phyloP scores from a whole-genome alignment of 2,113 vertebrate genomes.

The Paedocypris sp. region DNA sequence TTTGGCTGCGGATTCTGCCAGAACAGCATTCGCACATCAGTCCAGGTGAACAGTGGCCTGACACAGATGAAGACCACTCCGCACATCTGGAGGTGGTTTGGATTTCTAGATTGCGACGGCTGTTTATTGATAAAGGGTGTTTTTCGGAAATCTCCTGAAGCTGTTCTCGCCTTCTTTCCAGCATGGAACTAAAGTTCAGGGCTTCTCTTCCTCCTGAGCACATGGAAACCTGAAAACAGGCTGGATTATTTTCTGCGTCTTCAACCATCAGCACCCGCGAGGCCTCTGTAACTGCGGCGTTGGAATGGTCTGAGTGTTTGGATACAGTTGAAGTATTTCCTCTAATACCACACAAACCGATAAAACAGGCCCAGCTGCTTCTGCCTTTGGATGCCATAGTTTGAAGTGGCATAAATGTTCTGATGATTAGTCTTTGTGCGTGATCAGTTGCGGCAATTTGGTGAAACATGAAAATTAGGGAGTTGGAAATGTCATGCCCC shows the following conservation, averaged over 20 bases:
- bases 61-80: not conserved
- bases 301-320: constrained; percentile 49
- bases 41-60: too few species aligned
- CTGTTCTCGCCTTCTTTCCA: not conserved
- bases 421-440: too few species aligned
- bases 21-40: too few species aligned
- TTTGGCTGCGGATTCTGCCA: too few species aligned
- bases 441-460: too few species aligned
- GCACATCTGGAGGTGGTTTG: not conserved
- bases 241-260: constrained; percentile 23
- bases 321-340: constrained; percentile 53
- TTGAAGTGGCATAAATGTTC: too few species aligned
- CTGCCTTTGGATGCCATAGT: too few species aligned
- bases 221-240: constrained; percentile 19
- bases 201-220: not conserved
- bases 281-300: constrained; percentile 42
- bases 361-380: not conserved
- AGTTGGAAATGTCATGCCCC: too few species aligned
- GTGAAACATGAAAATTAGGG: too few species aligned
- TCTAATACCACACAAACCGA: constrained; percentile 1
- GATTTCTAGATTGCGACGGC: not conserved
- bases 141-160: too few species aligned
- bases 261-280: constrained; percentile 36
- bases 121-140: constrained; percentile 33
- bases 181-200: not conserved